Base-by-base conservation (phyloP, 2,113 vertebrate species). In the Tylochromis polylepis region DNA sequence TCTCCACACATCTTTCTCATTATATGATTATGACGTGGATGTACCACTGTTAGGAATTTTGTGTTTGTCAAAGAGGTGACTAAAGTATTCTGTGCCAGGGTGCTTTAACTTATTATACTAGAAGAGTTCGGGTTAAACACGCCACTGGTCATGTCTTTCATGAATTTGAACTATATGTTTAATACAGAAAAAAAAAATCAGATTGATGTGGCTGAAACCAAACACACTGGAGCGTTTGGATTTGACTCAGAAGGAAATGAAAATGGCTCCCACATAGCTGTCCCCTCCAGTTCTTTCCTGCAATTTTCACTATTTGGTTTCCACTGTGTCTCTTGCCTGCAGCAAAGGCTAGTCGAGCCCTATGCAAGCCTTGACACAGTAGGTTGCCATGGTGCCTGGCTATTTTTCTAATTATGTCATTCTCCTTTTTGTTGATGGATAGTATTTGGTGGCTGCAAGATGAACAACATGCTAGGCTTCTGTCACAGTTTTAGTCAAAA, bases 401-500 rank as follows among this genome's bases (percentile, higher is more conserved):
- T 91, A 82, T 92, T 93, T 91, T 83, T 90, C 77, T 88, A 92
- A 90, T 92, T 83, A 82, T 91, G 88, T 91, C 11, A 85, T 88
- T 86, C 86, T 41, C 86, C 5, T 49, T 49, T 49, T 77, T 77
- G 72, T 77, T 77, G 72, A 77, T 77, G 72, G 72, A 14, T 77
- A 53, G 46, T 77, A 62, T 43, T 83, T 87, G 65, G 88, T 55
- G 83, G 81, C 89, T 92, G 75, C 62, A 41, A 85, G 84, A 85
- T 88, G 80, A 94, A 87, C 79, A 78, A 85, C 78, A 81, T 43
- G 36, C 27, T 16, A 36, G 77, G 24, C 90, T 91, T 41, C 27
- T 36, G 49, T 85, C 38, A 78, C 62, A 56, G 55, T 83, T 90
- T 53, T 55, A 83, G 58, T 79, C 70, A 24, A 5, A 65, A 79